Base-by-base conservation (phyloP, 2,113 vertebrate genomes). In the Cinclus mexicanus region DNA sequence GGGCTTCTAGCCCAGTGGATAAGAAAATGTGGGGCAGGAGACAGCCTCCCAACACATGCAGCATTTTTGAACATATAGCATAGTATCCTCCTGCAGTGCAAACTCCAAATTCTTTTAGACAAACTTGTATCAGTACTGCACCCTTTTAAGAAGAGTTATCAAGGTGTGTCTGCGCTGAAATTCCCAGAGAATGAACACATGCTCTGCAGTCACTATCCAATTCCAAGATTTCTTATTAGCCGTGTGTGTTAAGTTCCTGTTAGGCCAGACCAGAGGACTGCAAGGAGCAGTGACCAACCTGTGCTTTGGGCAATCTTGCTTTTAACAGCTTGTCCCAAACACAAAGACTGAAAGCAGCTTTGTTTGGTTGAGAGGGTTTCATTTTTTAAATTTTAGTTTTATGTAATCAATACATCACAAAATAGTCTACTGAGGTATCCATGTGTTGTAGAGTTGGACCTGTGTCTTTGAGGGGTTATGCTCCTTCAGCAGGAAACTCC, bases 21-120 rank as follows among this genome's bases (percentile, higher is more conserved):
- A 3, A 46, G 26, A 61, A 44, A 61, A 76, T 3, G 8, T 44
- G 42, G 59, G 69, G 42, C 39, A 55, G 50, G 59, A 76, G 53
- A 24, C 37, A 89, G 49, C 19, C 18, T 64, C 33, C 12, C 20
- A 60, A 19, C 15, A n/a, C 0, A 0, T 9, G 44, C 25, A 63
- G 21, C 29, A 56, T 53, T 82, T 68, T 15, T 46, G 31, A 31
- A 44, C 26, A 24, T 84, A 33, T 35, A 74, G 7, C 18, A 4
- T 1, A 35, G 33, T 24, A 68, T 47, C 15, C 26, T 13, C 8
- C 19, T 87, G 44, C 52, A 39, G 12, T 12, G 33, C 42, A 75
- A 78, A 59, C 4, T 28, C n/a, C 37, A n/a, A 37, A 49, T 24
- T 37, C 52, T 84, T 81, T 71, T 26, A 46, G 68, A 64, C 18